Conservation (phyloP, 2,888 invertebrate genomes). For the Drosophila trichaetosa region DNA sequence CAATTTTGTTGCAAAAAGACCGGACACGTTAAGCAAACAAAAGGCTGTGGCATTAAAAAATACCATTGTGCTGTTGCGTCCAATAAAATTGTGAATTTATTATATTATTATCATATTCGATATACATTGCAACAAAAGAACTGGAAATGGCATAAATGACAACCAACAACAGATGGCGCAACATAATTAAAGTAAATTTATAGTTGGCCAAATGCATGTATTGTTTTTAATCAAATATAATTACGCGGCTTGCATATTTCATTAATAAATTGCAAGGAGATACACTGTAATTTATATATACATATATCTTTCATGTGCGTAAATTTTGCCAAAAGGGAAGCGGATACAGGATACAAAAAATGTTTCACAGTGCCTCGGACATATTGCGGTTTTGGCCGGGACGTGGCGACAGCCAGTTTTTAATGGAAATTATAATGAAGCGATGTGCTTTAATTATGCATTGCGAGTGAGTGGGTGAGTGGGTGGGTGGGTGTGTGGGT, state of each 20-base stretch:
- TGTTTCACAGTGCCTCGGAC: slow-evolving; percentile 24
- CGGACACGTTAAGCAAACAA: slow-evolving; percentile 29
- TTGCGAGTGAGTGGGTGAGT: slow-evolving; percentile 25
- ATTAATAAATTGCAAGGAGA: slow-evolving; percentile 55
- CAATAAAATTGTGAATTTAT: slow-evolving; percentile 50
- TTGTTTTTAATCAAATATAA: slow-evolving; percentile 77
- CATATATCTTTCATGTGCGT: background rate
- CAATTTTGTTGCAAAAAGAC: slow-evolving; percentile 63
- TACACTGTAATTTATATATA: slow-evolving; percentile 1
- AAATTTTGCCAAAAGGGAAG: slow-evolving; percentile 3
- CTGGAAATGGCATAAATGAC: slow-evolving; percentile 4
- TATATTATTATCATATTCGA: slow-evolving; percentile 3
- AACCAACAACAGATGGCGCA: slow-evolving; percentile 14
- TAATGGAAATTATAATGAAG: slow-evolving; percentile 80
- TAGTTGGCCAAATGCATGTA: slow-evolving; percentile 35
- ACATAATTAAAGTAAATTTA: slow-evolving; percentile 66
- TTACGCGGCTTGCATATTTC: slow-evolving; percentile 64
- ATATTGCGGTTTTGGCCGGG: slow-evolving; percentile 29
- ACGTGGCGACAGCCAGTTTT: slow-evolving; percentile 52
- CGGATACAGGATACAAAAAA: slow-evolving; percentile 14
- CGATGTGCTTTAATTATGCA: slow-evolving; percentile 76
- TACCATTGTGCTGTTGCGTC: slow-evolving; percentile 17
- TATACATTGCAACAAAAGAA: slow-evolving; percentile 40
- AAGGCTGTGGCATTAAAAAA: slow-evolving; percentile 4
- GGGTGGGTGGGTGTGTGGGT: slow-evolving; percentile 5